Evolutionary conservation across 1,140 invertebrate species (phyloP).

Genomic region (Dendroctonus valens): DNA sequence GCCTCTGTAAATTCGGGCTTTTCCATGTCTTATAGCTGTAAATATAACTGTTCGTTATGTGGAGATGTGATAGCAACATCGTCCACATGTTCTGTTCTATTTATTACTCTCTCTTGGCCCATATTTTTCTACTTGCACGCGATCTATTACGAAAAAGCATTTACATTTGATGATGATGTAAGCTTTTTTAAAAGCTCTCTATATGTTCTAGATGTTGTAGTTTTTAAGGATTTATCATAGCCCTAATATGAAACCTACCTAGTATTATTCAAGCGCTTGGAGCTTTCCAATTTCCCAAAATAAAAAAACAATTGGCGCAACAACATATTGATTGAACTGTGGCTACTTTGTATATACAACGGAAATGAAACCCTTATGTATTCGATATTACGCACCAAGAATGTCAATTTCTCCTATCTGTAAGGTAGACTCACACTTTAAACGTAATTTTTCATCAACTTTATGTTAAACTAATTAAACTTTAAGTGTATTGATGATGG

Average conservation of each 20-base stretch:
- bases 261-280: no score
- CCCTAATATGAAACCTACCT: no score
- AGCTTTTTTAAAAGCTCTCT: conserved; percentile 5
- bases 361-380: background rate
- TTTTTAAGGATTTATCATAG: background rate
- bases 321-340: background rate
- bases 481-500: background rate
- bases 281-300: background rate
- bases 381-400: conserved; percentile 6
- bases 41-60: no score
- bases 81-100: conserved; percentile 5
- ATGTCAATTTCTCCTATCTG: conserved; percentile 18
- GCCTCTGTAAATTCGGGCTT: no score
- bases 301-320: background rate
- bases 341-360: conserved; percentile 4
- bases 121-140: conserved; percentile 52
- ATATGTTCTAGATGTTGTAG: conserved; percentile 3
- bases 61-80: conserved; percentile 3
- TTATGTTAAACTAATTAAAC: no score
- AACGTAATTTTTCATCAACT: no score
- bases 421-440: conserved; percentile 12
- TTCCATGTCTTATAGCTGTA: no score
- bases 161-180: conserved; percentile 5
- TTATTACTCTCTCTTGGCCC: conserved; percentile 22
- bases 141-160: conserved; percentile 21